phyloP scores from a whole-genome alignment of 1,140 invertebrate species.

The Colletes latitarsis region DNA sequence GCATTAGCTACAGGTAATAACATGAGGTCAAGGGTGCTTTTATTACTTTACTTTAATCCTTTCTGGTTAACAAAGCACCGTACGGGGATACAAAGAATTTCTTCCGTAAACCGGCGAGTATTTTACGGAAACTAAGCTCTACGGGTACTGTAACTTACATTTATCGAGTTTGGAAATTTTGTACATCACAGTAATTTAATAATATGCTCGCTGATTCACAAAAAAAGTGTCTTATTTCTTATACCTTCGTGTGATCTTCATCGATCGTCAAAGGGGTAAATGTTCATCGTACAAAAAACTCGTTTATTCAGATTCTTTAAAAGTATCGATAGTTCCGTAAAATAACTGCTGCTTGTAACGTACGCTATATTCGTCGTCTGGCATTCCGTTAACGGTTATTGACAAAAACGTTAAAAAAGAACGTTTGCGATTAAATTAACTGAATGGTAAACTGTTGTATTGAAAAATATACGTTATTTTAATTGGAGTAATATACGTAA shows the following conservation, averaged over 20 bases:
- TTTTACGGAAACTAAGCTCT: too few species aligned
- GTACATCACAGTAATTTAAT: too few species aligned
- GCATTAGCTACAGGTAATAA: constrained; percentile 25
- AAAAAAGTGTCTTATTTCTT: too few species aligned
- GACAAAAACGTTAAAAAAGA: background rate
- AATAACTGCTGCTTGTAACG: background rate
- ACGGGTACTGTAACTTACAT: too few species aligned
- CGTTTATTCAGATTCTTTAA: too few species aligned
- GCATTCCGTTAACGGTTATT: background rate
- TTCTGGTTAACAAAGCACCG: too few species aligned
- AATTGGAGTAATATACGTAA: background rate
- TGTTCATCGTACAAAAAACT: background rate
- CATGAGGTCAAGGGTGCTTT: background rate
- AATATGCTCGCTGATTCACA: too few species aligned
- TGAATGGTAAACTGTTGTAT: background rate
- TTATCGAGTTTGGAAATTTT: too few species aligned
- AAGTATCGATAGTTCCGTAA: background rate
- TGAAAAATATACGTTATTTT: background rate
- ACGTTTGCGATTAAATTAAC: background rate
- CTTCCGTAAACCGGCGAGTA: too few species aligned
- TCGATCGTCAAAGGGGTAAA: background rate
- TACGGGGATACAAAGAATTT: too few species aligned
- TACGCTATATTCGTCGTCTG: background rate
- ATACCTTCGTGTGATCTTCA: too few species aligned
- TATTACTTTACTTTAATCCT: constrained; percentile 1